Evolutionary conservation across 2,113 vertebrate species (phyloP).

Genomic region (Pyrgilauda ruficollis): DNA sequence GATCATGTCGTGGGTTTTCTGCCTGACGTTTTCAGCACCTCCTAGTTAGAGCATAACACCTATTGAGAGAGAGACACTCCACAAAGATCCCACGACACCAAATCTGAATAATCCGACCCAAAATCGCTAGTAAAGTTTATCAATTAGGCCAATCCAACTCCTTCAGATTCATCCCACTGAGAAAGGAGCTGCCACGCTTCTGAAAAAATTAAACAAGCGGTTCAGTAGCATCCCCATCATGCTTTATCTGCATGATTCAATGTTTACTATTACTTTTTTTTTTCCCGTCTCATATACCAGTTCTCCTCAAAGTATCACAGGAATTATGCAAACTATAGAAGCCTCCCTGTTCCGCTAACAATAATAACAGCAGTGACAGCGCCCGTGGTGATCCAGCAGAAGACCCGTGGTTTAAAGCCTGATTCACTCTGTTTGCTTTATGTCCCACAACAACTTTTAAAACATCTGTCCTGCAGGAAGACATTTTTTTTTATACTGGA

Average conservation of each 20-base stretch:
- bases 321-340: neutral
- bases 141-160: neutral
- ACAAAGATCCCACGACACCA: neutral
- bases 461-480: neutral
- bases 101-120: neutral
- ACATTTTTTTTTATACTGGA: neutral
- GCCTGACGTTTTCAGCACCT: slow-evolving; percentile 74
- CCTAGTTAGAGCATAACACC: slow-evolving; percentile 73
- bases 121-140: slow-evolving; percentile 23
- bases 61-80: slow-evolving; percentile 26
- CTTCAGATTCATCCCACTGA: neutral
- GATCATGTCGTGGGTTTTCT: slow-evolving; percentile 75
- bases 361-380: neutral
- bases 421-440: neutral
- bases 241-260: neutral
- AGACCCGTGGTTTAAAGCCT: neutral
- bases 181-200: neutral
- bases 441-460: neutral
- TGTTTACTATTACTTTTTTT: neutral
- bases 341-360: neutral
- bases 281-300: neutral
- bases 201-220: neutral
- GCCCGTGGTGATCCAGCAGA: no score
- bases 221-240: neutral
- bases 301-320: neutral